phyloP scores from a whole-genome alignment of 2,113 vertebrate species.

The Hippolais icterina region DNA sequence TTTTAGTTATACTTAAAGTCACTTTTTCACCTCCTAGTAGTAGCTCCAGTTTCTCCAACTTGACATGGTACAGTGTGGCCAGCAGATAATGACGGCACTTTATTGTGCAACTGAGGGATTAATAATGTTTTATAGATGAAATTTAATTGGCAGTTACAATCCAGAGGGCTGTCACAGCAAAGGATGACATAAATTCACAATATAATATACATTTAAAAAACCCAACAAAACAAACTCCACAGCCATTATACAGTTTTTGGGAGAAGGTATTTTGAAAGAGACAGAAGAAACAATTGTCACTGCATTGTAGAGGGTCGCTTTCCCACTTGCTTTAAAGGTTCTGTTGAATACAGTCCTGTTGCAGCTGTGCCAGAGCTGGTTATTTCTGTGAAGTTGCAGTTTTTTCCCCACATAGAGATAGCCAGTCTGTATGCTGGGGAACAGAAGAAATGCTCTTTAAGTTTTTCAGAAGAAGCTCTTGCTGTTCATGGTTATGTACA shows the following conservation, averaged over 20 bases:
- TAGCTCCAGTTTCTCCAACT: neutral
- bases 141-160: neutral
- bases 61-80: neutral
- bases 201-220: neutral
- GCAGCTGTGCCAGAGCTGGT: neutral
- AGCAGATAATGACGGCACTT: rapidly evolving
- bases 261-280: neutral
- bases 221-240: neutral
- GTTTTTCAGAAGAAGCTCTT: neutral
- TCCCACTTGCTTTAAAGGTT: neutral
- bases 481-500: neutral
- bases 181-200: neutral
- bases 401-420: neutral
- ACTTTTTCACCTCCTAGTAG: neutral
- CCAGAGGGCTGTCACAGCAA: neutral
- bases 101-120: neutral
- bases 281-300: neutral
- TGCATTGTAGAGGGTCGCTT: neutral
- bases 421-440: neutral
- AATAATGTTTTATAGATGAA: neutral
- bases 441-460: neutral
- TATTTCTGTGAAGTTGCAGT: neutral
- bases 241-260: neutral
- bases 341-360: neutral
- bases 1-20: neutral